Conservation (phyloP, 2,113 vertebrate species). For the Amblyopsis rosae region DNA sequence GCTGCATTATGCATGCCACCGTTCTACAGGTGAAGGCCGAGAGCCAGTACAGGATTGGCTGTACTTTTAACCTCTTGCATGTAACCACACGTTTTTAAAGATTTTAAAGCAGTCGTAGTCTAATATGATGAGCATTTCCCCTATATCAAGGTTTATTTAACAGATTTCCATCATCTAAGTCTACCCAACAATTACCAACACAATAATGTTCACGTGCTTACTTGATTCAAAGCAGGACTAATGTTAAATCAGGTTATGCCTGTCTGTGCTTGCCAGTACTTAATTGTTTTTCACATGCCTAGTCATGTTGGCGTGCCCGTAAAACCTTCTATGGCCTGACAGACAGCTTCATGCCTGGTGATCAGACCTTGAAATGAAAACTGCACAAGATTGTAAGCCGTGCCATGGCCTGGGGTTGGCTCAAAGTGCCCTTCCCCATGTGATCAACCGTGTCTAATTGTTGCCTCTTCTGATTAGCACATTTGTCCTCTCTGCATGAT, state of each 20-base stretch:
- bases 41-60: no score
- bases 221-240: not conserved
- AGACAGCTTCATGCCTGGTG: slow-evolving; percentile 24
- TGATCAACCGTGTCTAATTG: slow-evolving; percentile 65
- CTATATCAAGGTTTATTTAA: no score
- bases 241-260: not conserved
- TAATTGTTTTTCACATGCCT: slow-evolving; percentile 5
- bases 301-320: not conserved
- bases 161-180: not conserved
- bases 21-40: no score
- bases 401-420: slow-evolving; percentile 48
- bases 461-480: slow-evolving; percentile 50
- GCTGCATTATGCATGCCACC: no score
- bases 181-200: not conserved
- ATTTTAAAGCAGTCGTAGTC: no score
- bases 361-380: slow-evolving; percentile 32
- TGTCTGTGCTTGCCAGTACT: not conserved
- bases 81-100: not conserved
- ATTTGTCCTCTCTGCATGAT: slow-evolving; percentile 38
- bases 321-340: slow-evolving; percentile 12
- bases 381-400: slow-evolving; percentile 12
- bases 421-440: slow-evolving; percentile 28
- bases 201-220: not conserved
- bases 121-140: no score
- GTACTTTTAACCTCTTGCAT: no score